Percentiles rank a stretch among this genome's conserved stretches.
Conservation (phyloP, 2,888 invertebrate species). For the Heliconius ethilla region DNA sequence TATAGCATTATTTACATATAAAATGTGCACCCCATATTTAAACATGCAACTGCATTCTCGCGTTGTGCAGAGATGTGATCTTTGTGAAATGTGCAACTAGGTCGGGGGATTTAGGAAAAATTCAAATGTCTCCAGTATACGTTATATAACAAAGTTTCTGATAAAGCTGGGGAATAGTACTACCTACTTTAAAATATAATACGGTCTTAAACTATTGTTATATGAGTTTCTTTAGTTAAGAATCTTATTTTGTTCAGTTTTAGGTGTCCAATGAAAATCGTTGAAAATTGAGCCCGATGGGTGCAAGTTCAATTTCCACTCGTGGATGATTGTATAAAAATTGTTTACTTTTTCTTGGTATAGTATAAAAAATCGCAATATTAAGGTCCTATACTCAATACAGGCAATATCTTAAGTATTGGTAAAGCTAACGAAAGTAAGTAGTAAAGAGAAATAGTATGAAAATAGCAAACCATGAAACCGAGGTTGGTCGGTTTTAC, state of each 20-base stretch:
- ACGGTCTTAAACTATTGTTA: background rate
- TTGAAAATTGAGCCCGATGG: too few relatives aligned
- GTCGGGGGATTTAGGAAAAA: conserved; percentile 21
- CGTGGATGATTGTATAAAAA: too few relatives aligned
- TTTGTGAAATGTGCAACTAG: conserved; percentile 21
- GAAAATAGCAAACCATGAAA: too few relatives aligned
- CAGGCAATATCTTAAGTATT: too few relatives aligned
- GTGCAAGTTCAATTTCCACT: too few relatives aligned
- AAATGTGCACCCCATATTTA: background rate
- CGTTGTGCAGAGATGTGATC: conserved; percentile 14
- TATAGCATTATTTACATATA: conserved; percentile 10
- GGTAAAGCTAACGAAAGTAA: too few relatives aligned
- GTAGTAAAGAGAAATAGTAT: too few relatives aligned
- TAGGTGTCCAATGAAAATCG: too few relatives aligned
- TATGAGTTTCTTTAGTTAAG: background rate
- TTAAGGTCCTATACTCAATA: too few relatives aligned
- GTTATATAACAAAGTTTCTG: conserved; percentile 14
- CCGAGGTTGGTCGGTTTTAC: too few relatives aligned
- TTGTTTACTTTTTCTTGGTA: too few relatives aligned
- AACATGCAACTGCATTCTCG: conserved; percentile 14
- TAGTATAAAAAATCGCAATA: too few relatives aligned
- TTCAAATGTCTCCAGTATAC: conserved; percentile 14
- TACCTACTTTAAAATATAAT: conserved; percentile 12
- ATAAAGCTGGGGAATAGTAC: conserved; percentile 9
- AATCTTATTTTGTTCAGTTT: background rate